Percentiles rank a stretch among this genome's conserved stretches.
Conservation (phyloP, 2,113 vertebrate species). For the Pseudorhombus dupliciocellatus region DNA sequence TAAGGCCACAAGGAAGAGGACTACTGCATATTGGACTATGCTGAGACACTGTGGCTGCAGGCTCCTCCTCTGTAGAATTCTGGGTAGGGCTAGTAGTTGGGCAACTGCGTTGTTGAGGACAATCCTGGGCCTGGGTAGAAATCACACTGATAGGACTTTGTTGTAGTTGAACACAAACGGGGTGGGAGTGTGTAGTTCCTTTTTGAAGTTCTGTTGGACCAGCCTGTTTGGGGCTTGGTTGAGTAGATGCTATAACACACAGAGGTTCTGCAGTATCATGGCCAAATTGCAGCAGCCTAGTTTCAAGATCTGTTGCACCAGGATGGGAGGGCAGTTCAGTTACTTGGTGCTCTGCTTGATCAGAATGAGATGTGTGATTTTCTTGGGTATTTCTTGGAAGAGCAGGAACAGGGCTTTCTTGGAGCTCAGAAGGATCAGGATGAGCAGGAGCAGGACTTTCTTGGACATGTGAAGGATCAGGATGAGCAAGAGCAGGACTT, state of each 20-base stretch:
- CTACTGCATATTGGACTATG: constrained; percentile 5
- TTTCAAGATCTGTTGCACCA: not conserved
- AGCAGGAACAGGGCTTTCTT: not conserved
- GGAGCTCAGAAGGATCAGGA: not conserved
- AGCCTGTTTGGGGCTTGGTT: no score
- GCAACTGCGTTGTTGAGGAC: not conserved
- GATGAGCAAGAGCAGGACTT: not conserved
- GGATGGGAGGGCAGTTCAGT: not conserved
- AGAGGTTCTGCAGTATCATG: not conserved
- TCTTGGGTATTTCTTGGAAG: not conserved
- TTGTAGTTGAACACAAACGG: not conserved
- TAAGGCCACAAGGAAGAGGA: constrained; percentile 13
- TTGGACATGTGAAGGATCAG: not conserved
- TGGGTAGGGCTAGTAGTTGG: not conserved
- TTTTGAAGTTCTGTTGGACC: not conserved
- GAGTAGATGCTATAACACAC: no score
- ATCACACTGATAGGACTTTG: not conserved
- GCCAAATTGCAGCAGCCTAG: not conserved
- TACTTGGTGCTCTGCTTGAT: not conserved
- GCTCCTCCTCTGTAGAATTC: constrained; percentile 5
- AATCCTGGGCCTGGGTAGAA: not conserved
- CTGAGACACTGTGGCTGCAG: not conserved
- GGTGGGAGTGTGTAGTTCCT: not conserved
- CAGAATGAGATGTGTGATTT: not conserved
- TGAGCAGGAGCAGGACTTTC: not conserved